These are phyloP conservation scores for Yponomeuta cagnagella DNA, from an alignment of 2,888 invertebrate species.

Conservation along the genomic window DNA sequence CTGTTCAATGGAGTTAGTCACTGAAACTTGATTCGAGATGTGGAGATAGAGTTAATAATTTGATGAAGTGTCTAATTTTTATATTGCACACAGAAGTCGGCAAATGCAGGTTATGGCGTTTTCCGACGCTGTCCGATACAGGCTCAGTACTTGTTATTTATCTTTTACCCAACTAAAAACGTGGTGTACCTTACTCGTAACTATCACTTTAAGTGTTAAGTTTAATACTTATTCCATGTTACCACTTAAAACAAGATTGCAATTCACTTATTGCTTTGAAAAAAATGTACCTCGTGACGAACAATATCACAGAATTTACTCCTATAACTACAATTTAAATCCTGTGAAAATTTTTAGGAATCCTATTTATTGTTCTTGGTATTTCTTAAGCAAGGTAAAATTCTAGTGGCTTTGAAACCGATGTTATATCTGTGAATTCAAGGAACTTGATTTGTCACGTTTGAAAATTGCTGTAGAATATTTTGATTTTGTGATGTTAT, in stretches of 20 bases:
- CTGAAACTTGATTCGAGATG: neutral
- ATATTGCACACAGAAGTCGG: neutral
- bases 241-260: neutral
- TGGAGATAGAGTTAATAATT: neutral
- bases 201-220: neutral
- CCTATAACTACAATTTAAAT: too few species aligned
- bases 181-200: neutral
- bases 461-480: too few species aligned
- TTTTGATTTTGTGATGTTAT: too few species aligned
- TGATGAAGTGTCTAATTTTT: neutral
- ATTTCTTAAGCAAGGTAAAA: too few species aligned
- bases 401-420: too few species aligned
- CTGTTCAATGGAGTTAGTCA: neutral
- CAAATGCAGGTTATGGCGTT: neutral
- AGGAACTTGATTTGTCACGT: too few species aligned
- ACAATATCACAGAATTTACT: neutral
- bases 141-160: neutral
- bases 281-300: neutral
- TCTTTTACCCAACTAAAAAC: neutral
- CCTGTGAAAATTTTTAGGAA: too few species aligned
- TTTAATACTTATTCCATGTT: neutral
- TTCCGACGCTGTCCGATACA: neutral
- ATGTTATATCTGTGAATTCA: too few species aligned
- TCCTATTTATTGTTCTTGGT: too few species aligned
- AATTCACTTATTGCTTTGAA: neutral